Conservation (phyloP, 2,113 vertebrate genomes). For the Sakesphorus luctuosus region DNA sequence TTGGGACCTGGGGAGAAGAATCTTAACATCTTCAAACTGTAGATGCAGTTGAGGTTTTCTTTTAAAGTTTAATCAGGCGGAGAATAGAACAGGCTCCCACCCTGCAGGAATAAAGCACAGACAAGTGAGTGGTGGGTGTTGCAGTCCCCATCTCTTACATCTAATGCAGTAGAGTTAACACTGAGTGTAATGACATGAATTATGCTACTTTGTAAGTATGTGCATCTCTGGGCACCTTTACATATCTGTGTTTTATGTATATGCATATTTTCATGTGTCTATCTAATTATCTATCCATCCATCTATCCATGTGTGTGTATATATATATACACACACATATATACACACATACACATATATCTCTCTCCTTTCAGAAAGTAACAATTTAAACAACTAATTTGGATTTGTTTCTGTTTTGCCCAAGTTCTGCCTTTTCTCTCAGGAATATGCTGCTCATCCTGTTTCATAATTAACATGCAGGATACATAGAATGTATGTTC, state of each 20-base stretch:
- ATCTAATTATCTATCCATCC: not conserved
- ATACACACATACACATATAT: accelerated
- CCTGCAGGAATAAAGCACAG: not conserved
- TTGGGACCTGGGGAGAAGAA: not conserved
- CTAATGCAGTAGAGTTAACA: not conserved
- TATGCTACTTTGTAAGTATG: not conserved
- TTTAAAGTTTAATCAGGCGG: not conserved
- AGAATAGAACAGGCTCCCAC: not conserved
- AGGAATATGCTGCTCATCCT: not conserved
- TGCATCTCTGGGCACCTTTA: too few species aligned
- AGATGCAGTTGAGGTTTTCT: not conserved
- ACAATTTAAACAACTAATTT: not conserved
- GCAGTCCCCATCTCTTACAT: not conserved
- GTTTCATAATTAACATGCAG: not conserved
- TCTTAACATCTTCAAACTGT: not conserved
- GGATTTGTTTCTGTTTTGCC: not conserved
- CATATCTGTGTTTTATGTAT: not conserved
- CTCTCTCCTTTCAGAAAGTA: not conserved
- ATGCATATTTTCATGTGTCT: not conserved
- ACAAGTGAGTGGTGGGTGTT: not conserved
- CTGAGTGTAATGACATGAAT: not conserved
- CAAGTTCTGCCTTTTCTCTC: not conserved
- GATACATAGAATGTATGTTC: not conserved
- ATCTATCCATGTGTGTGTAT: too few species aligned
- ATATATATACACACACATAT: too few species aligned